Evolutionary conservation across 2,888 invertebrate species (phyloP), one percentile per base, ranked within the genome.

Genomic region (Argyra leucocephala): DNA sequence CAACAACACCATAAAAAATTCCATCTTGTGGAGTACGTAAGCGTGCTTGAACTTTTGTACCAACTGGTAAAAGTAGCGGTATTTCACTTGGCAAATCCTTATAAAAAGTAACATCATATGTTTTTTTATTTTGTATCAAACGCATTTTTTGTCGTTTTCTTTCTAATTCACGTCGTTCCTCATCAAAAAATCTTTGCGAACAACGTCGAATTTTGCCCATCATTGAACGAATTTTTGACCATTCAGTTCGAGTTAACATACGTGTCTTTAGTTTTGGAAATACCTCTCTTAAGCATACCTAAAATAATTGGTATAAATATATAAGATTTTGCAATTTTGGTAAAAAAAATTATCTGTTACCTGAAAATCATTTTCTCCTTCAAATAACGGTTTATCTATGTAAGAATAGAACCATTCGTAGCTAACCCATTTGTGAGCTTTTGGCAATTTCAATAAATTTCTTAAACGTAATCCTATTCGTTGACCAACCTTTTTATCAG

Each of bases 331-430:
- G 31, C 10, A 7, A 31, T 31, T 31, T 10, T n/a, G n/a, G 10
- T 31, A 48, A 5, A 48, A 2, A 18, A 48, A 48, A 3, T 18
- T 69, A 92, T 88, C 80, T 89, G 90, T 48, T 69, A 92, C 89
- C 80, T 89, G 90, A 76, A 98, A 98, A 81, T 99, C 98, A 81
- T 97, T 97, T 75, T 96, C 96, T 57, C 93, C 95, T 71, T 91
- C 88, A 81, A 99, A 98, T 57, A 99, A 82, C 48, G 93, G 90
- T 76, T 90, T 90, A 76, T 99, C 99, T 72, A 99, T 90, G 75
- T 96, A 97, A 71, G 98, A 97, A 80, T 99, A 99, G 81, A 99
- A 99, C 89, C 96, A 99, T 79, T 99, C 99, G 80, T 95, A 98
- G 79, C 96, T 97, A 10, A 98, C 97, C 96, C 97, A 98, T 81